Evolutionary conservation across 2,797 vertebrate species (phyloP).

Genomic region (Arrhamphus sclerolepis): DNA sequence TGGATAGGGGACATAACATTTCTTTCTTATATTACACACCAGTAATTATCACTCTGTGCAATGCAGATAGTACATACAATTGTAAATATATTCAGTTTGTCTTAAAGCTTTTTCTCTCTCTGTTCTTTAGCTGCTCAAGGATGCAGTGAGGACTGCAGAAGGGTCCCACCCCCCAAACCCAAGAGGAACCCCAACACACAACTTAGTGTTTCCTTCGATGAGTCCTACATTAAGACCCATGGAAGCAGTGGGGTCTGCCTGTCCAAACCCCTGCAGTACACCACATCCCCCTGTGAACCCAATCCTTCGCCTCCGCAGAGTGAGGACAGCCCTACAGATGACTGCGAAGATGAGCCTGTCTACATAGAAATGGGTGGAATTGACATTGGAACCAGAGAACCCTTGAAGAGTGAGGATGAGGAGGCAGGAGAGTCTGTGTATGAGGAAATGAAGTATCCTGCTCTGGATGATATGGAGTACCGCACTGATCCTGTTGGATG

Average conservation of each 20-base stretch:
- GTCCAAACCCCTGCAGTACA: conserved; percentile 64
- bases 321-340: conserved; percentile 84
- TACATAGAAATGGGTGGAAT: conserved; percentile 98
- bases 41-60: too few species aligned
- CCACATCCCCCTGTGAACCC: conserved; percentile 68
- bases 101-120: conserved; percentile 7
- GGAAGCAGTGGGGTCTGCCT: conserved; percentile 78
- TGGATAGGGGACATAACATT: too few species aligned
- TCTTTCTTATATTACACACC: too few species aligned
- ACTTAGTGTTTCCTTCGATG: conserved; percentile 96
- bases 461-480: conserved; percentile 91
- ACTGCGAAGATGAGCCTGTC: conserved; percentile 93
- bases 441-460: conserved; percentile 98
- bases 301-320: conserved; percentile 87
- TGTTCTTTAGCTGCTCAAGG: conserved; percentile 85
- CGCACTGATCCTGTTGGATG: conserved; percentile 88
- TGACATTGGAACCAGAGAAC: conserved; percentile 87
- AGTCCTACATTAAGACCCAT: conserved; percentile 91
- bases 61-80: not conserved
- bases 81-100: not conserved
- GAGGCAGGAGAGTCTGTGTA: conserved; percentile 97
- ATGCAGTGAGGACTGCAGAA: conserved; percentile 96
- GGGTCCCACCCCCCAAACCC: conserved; percentile 97
- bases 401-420: conserved; percentile 87
- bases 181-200: conserved; percentile 98